Base-by-base conservation (phyloP, 2,113 vertebrate genomes). In the Hystrix brachyura region DNA sequence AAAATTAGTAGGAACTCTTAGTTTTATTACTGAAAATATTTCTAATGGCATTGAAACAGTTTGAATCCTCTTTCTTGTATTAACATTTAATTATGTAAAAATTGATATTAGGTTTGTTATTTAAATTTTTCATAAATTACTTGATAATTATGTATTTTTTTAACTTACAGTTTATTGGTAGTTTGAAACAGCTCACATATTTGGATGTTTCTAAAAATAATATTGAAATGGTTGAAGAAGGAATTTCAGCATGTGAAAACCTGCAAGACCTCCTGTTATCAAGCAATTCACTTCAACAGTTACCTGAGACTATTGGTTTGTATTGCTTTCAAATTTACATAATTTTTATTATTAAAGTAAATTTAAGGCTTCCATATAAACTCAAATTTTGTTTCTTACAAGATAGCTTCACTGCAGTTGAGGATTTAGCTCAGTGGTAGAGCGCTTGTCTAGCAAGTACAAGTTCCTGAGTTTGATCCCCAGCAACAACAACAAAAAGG, bases 201-300 rank as follows among this genome's bases (percentile, higher is more conserved):
- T 98, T 99, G 98, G 99, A 99, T 91, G 98, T 99, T 98, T 99
- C 99, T 90, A 99, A 99, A 98, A 99, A 99, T 99, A 99, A 99
- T 97, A 98, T 99, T 98, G 99, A 99, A 98, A 99, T 99, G 98
- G 98, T 99, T 53, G 99, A 99, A 95, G 99, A 99, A 98, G 99
- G 99, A 97, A 99, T 99, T 98, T 99, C 99, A 43, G 99, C 99
- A 94, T 99, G 99, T 98, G 99, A 99, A 98, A 99, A 98, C 92
- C 98, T 99, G 76, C 99, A 99, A 97, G 99, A 99, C 91, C 98
- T 99, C 7, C 98, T 99, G 64, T 99, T 99, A 62, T 99, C 99
- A 93, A 99, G 99, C 98, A 99, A 99, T 80, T 99, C 99, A 51
- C 99, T 99, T 97, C 99, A 99, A 78, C 99, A 99, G 96, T 98